Base-by-base conservation (phyloP, 2,888 invertebrate genomes). In the Gastrophysa polygoni region DNA sequence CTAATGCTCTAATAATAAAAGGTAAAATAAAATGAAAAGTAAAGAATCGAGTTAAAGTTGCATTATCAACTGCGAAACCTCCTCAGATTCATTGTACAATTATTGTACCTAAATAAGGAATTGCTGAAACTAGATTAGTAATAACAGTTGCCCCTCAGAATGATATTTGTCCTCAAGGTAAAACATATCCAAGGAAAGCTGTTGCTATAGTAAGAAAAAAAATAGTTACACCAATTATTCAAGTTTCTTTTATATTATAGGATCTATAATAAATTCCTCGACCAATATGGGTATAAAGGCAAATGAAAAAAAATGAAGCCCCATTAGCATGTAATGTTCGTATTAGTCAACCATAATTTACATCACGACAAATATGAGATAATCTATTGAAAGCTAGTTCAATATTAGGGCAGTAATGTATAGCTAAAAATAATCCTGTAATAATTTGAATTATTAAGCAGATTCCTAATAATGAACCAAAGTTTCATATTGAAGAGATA, bases 81-180 rank as follows among this genome's bases (percentile, higher is more conserved):
- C 91, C 91, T 85, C 91, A 92, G 73, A 92, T 81, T 86, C 90
- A 91, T 81, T 86, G 83, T 0, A 91, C 88, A 81, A 91, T 72
- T 67, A 76, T 78, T 60, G 76, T 80, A 11, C 90, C 91, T 81
- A 91, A 73, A 69, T 87, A 89, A 0, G 91, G 91, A 8, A 91
- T 85, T 1, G 89, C 89, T 0, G 91, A 91, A 65, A 91, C 64
- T 72, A 92, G 72, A 76, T 90, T 91, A 11, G 77, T 90, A 61
- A 71, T 72, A 6, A 57, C 90, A 38, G 90, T 91, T 0, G 91
- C 90, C 1, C 90, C 90, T 85, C 91, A 91, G 78, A 89, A 91
- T 1, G 90, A 91, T 86, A 92, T 92, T 88, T 92, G 91, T 6
- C 91, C 91, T 81, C 91, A 91, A 0, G 90, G 90, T 74, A 91